phyloP scores from a whole-genome alignment of 2,888 invertebrate species.

The Macroteleia sp. region DNA sequence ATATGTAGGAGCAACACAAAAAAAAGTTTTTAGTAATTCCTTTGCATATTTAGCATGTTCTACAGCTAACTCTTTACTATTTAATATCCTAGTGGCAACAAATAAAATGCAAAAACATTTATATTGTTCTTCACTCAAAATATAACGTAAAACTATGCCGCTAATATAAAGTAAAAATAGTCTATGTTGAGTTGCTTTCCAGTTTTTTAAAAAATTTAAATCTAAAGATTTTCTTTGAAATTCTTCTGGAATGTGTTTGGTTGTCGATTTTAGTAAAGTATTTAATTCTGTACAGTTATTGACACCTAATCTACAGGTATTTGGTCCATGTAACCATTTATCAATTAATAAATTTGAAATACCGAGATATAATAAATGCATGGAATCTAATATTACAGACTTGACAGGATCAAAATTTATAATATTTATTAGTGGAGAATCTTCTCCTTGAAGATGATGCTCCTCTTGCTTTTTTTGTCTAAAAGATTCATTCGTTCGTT shows the following conservation, averaged over 20 bases:
- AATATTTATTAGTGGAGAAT: constrained; percentile 28
- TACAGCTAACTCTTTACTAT: constrained; percentile 33
- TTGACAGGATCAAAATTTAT: constrained; percentile 31
- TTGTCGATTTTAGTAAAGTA: constrained; percentile 2
- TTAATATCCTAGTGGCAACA: constrained; percentile 19
- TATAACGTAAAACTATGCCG: constrained; percentile 13
- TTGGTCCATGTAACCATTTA: constrained; percentile 37
- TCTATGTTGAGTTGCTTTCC: constrained; percentile 52
- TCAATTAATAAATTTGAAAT: constrained; percentile 16
- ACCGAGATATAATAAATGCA: constrained; percentile 49
- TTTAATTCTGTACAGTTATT: constrained; percentile 12
- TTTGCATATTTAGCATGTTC: constrained; percentile 29
- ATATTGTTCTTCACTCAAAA: constrained; percentile 24
- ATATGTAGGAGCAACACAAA: constrained; percentile 22
- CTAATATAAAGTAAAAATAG: constrained; percentile 38
- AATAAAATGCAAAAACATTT: constrained; percentile 50
- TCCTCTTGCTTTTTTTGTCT: constrained; percentile 18
- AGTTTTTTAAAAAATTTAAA: constrained; percentile 35
- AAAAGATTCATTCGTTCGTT: constrained; percentile 29
- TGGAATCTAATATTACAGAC: constrained; percentile 27
- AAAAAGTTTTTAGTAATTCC: constrained; percentile 19
- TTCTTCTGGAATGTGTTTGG: constrained; percentile 32
- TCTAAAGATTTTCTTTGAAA: constrained; percentile 46
- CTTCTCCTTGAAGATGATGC: constrained; percentile 19
- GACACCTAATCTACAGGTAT: constrained; percentile 21